Evolutionary conservation across 2,888 invertebrate species (phyloP).

Genomic region (Eucera pruinosa): DNA sequence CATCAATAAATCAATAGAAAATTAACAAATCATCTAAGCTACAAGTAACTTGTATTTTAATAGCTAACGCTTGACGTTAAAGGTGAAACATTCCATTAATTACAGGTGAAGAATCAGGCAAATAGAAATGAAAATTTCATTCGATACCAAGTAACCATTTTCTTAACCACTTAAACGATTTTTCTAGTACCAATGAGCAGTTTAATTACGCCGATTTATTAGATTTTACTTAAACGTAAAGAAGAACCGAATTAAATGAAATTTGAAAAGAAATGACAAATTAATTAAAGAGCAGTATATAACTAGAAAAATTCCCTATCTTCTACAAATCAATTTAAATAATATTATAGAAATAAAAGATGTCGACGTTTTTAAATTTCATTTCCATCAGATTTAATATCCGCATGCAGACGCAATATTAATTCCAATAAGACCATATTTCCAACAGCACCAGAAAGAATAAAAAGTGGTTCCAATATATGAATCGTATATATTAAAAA

Average conservation of each 20-base stretch:
- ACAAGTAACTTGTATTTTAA: neutral
- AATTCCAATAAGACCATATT: too few species aligned
- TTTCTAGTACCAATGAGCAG: neutral
- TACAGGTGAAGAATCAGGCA: neutral
- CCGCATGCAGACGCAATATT: too few species aligned
- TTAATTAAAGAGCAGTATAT: too few species aligned
- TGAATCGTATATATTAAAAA: too few species aligned
- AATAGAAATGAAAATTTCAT: neutral
- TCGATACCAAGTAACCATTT: neutral
- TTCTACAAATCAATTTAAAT: too few species aligned
- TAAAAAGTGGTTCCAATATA: too few species aligned
- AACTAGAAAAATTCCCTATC: too few species aligned
- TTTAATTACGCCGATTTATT: neutral
- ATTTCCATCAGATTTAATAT: too few species aligned
- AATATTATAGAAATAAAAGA: too few species aligned
- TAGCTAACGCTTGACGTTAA: conserved; percentile 3
- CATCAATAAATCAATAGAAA: neutral
- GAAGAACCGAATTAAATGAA: neutral
- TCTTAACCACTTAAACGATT: too few species aligned
- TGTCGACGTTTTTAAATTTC: too few species aligned
- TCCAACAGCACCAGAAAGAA: too few species aligned
- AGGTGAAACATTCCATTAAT: neutral
- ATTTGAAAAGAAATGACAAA: neutral
- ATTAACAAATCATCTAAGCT: neutral
- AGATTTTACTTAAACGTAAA: neutral